Percentiles rank a stretch among this genome's conserved stretches.
These are phyloP conservation scores for Onthophagus sagittarius DNA, from an alignment of 2,888 invertebrate genomes.

Conservation along the genomic window DNA sequence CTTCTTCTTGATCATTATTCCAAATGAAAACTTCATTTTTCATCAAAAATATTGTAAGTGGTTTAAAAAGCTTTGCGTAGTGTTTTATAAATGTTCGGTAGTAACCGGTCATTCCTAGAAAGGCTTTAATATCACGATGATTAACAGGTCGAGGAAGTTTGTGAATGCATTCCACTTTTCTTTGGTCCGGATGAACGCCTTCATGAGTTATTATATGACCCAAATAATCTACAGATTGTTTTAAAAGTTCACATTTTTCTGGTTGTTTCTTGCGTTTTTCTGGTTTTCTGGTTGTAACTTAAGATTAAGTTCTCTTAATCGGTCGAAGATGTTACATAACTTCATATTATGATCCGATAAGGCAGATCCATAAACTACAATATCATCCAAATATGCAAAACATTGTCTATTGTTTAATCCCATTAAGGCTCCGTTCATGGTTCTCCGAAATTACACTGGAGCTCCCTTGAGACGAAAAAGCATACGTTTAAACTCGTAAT, in stretches of 20 bases:
- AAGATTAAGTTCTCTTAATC: conserved; percentile 3
- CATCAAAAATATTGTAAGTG: conserved; percentile 13
- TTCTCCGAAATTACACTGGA: conserved; percentile 36
- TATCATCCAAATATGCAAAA: conserved; percentile 32
- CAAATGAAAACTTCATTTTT: conserved; percentile 14
- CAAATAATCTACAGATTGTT: conserved; percentile 4
- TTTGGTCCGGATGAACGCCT: conserved; percentile 23
- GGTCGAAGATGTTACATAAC: not conserved
- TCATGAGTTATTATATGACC: conserved; percentile 22
- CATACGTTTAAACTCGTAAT: no score
- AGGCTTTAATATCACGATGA: no score
- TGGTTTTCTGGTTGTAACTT: no score
- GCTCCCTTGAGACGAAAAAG: no score
- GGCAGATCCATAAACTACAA: conserved; percentile 31
- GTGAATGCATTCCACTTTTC: no score
- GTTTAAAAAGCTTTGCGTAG: conserved; percentile 20
- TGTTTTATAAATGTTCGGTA: conserved; percentile 20
- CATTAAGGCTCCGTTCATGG: conserved; percentile 34
- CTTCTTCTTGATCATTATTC: not conserved
- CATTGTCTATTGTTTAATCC: conserved; percentile 29
- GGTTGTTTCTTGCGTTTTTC: no score
- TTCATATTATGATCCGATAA: conserved; percentile 32
- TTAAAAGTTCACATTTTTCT: conserved; percentile 13
- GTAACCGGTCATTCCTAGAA: conserved; percentile 19
- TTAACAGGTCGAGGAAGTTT: no score